Evolutionary conservation across 23 tunicate genomes (phyloP), one percentile per base, ranked within the genome.

Genomic region (Trididemnum clinides): DNA sequence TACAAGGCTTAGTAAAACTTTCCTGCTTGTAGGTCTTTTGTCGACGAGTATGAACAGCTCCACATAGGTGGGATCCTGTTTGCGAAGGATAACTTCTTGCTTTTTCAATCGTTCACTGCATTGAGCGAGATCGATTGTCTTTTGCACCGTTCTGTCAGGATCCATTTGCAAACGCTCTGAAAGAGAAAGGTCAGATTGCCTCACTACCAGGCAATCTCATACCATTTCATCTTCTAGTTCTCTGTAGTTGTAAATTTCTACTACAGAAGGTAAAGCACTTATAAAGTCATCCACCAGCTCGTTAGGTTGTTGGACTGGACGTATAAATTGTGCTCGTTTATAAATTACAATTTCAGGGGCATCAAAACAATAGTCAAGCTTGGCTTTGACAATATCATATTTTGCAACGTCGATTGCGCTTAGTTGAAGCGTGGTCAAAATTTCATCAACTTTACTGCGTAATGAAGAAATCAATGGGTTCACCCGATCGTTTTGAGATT

Each of bases 91-190:
- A 12, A 19, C 20, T 74, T 74, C 28, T 23, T 74, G 80, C 27
- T 74, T 28, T 54, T 54, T 51, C 1, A 78, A 35, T 32, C 37
- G 26, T 38, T 78, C 71, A 2, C 3, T 29, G 19, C 25, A 7
- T 3, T 71, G 84, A 51, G 37, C 84, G 7, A 57, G 23, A 15
- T 54, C 69, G 2, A 78, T 34, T 12, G 84, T 71, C 18, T 78
- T 78, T 34, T 78, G 12, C 22, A 78, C 34, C 21, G 84, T 78
- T 3, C 51, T 37, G 2, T 78, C 84, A 2, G 84, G 7, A 32
- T 78, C 69, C 69, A 78, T 78, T 54, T 78, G 84, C 69, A 78
- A 29, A 19, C 69, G 66, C 54, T 78, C 69, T 2, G 71, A 78
- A n/a, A 78, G 37, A 6, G 22, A 18, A 51, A 25, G 26, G 28